Evolutionary conservation across 1,140 invertebrate species (phyloP).

Genomic region (Danaus melanippus): DNA sequence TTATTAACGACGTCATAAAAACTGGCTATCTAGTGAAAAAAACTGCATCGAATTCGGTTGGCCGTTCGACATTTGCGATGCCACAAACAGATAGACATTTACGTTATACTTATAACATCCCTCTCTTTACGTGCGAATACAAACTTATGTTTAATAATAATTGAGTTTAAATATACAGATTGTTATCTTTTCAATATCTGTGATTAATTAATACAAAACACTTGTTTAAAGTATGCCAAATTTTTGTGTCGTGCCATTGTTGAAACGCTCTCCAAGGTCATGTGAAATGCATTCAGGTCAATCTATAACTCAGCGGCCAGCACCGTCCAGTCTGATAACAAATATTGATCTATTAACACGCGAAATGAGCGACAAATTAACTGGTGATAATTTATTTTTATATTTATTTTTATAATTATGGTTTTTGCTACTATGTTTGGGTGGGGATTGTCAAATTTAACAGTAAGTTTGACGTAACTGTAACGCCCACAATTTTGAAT

Average conservation of each 20-base stretch:
- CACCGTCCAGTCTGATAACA: conserved; percentile 22
- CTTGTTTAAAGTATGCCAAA: conserved; percentile 8
- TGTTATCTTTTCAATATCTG: conserved; percentile 2
- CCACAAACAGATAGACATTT: no score
- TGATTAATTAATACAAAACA: conserved; percentile 3
- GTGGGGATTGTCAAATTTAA: background rate
- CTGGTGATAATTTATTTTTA: conserved; percentile 14
- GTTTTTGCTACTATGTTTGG: no score
- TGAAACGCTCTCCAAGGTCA: conserved; percentile 21
- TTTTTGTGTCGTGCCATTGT: conserved; percentile 10
- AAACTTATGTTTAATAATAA: no score
- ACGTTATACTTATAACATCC: no score
- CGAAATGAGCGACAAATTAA: conserved; percentile 23
- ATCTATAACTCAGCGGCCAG: background rate
- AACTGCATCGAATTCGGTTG: no score
- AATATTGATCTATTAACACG: conserved; percentile 11
- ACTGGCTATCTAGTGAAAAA: no score
- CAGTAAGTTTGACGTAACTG: background rate
- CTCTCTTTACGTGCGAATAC: no score
- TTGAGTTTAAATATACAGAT: background rate
- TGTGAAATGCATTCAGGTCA: conserved; percentile 19
- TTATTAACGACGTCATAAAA: no score
- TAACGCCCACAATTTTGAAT: no score
- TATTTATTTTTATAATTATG: conserved; percentile 1
- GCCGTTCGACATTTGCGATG: no score